These are phyloP conservation scores for Hoplostethus atlanticus DNA, from an alignment of 2,797 vertebrate genomes.

Conservation along the genomic window DNA sequence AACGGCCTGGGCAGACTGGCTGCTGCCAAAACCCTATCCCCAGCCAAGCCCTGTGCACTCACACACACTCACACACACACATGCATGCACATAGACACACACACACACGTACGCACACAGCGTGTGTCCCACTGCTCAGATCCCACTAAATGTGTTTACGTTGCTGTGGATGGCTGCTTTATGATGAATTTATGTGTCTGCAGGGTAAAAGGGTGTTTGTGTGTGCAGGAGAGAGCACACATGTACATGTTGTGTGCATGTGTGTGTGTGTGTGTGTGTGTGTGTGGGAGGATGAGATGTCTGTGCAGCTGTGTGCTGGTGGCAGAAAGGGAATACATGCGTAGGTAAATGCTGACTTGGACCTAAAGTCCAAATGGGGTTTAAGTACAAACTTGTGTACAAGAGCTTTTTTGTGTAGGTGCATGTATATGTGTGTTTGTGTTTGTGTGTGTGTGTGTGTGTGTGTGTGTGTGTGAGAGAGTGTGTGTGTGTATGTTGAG, in stretches of 20 bases:
- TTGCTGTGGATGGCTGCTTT: constrained; percentile 66
- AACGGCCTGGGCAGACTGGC: constrained; percentile 72
- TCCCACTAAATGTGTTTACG: constrained; percentile 69
- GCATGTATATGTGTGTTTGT: constrained; percentile 18
- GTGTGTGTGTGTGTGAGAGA: background rate
- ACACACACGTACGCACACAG: constrained; percentile 21
- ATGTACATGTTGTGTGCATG: constrained; percentile 16
- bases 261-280: constrained; percentile 41
- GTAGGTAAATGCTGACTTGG: constrained; percentile 19
- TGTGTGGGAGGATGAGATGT: constrained; percentile 42
- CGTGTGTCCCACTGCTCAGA: constrained; percentile 58
- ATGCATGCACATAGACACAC: constrained; percentile 22
- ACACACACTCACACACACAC: constrained; percentile 7
- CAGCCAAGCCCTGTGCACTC: constrained; percentile 43
- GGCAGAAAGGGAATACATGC: constrained; percentile 31
- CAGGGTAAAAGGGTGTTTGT: constrained; percentile 37
- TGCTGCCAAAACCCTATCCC: constrained; percentile 59
- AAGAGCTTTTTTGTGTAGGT: background rate
- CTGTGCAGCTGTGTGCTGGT: constrained; percentile 27
- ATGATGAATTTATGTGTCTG: constrained; percentile 73
- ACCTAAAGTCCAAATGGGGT: background rate
- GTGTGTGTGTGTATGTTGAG: constrained; percentile 37
- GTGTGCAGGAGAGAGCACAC: constrained; percentile 22
- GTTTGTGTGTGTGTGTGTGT: background rate
- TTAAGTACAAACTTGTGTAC: constrained; percentile 1